These are phyloP conservation scores for Acrobeloides nanus DNA, from an alignment of 2,888 invertebrate genomes.

Conservation along the genomic window DNA sequence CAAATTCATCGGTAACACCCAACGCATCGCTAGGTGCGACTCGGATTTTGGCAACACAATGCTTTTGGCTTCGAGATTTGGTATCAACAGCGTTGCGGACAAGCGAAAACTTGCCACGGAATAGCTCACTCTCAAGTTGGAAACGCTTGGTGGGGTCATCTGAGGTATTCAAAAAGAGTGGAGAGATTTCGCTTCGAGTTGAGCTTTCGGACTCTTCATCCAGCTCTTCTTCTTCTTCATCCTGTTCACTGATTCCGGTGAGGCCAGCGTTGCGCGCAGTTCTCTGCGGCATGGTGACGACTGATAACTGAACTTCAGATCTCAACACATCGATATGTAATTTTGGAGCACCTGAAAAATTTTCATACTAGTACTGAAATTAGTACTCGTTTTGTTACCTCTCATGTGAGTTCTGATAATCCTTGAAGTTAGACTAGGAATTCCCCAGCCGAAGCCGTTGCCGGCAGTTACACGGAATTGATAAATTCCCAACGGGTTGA, in stretches of 20 bases:
- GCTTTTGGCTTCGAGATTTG: slow-evolving; percentile 61
- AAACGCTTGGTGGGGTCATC: slow-evolving; percentile 57
- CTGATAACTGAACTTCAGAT: slow-evolving; percentile 21
- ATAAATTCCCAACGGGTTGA: slow-evolving; percentile 68
- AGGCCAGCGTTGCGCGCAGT: slow-evolving; percentile 20
- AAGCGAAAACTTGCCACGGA: slow-evolving; percentile 75
- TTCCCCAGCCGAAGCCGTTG: slow-evolving; percentile 88
- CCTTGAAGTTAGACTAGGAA: slow-evolving; percentile 62
- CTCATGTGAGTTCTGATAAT: slow-evolving; percentile 52
- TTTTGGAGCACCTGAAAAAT: slow-evolving; percentile 66
- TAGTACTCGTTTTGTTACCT: too few relatives aligned
- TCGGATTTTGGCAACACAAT: slow-evolving; percentile 75
- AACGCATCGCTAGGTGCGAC: slow-evolving; percentile 50
- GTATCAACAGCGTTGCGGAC: slow-evolving; percentile 73
- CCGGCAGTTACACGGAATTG: slow-evolving; percentile 76
- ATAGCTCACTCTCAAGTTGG: slow-evolving; percentile 68
- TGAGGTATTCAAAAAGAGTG: slow-evolving; percentile 24
- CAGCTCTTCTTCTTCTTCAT: slow-evolving; percentile 59
- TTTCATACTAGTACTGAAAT: slow-evolving; percentile 69
- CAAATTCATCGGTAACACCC: slow-evolving; percentile 67
- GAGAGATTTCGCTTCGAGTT: slow-evolving; percentile 15
- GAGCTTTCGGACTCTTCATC: slow-evolving; percentile 54
- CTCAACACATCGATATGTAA: slow-evolving; percentile 62
- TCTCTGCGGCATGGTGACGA: slow-evolving; percentile 28
- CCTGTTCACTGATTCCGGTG: slow-evolving; percentile 24